Evolutionary conservation across 1,140 invertebrate genomes (phyloP).

Genomic region (Ectropis grisescens): DNA sequence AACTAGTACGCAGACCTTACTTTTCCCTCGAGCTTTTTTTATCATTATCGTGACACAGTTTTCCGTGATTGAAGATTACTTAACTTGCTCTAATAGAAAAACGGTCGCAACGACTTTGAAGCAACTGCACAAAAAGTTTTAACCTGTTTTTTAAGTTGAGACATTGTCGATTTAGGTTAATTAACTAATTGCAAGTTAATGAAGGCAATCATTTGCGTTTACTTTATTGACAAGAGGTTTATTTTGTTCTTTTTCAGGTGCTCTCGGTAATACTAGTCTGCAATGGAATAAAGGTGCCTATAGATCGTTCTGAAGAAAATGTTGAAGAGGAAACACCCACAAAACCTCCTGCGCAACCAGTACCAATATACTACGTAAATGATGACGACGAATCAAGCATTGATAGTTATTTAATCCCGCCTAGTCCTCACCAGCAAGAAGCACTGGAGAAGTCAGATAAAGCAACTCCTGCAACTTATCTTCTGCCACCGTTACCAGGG

Average conservation of each 20-base stretch:
- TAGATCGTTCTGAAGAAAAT: conserved; percentile 24
- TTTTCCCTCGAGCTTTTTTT: no score
- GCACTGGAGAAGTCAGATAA: conserved; percentile 22
- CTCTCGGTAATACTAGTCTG: conserved; percentile 15
- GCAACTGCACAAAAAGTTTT: no score
- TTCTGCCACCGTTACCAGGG: conserved; percentile 38
- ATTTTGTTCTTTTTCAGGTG: conserved; percentile 34
- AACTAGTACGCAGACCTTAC: no score
- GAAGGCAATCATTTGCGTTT: no score
- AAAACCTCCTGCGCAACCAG: no score
- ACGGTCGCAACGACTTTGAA: no score
- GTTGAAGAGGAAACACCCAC: conserved; percentile 11
- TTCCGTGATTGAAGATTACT: conserved; percentile 37
- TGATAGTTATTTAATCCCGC: conserved; percentile 41
- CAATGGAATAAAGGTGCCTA: conserved; percentile 35
- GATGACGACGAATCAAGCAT: conserved; percentile 23
- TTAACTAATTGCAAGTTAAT: no score
- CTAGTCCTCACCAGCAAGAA: conserved; percentile 26
- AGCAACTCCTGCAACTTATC: conserved; percentile 37
- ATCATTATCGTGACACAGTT: conserved; percentile 38
- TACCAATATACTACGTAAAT: conserved; percentile 31
- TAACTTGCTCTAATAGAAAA: conserved; percentile 37
- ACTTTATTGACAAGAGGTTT: no score
- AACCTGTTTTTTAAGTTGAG: no score
- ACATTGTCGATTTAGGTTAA: no score